Base-by-base conservation (phyloP, 2,113 vertebrate genomes). In the Silurus glanis region DNA sequence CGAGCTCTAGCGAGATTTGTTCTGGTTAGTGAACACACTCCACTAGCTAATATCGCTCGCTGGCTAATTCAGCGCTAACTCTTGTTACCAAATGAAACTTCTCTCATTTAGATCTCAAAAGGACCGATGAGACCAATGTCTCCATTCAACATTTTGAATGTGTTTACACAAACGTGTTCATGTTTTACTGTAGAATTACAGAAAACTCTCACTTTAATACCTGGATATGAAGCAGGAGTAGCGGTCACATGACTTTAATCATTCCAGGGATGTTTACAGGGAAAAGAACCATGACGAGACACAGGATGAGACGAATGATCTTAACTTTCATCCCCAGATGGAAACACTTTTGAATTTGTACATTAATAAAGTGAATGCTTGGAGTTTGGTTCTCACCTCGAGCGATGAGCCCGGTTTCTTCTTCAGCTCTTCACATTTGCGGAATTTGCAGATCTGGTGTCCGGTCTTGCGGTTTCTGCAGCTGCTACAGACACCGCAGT, bases 381-480 rank as follows among this genome's bases (percentile, higher is more conserved):
- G 17, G 6, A 7, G 14, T 5, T 8, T 88, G 49, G 79, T 95
- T 96, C 97, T 98, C 96, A 99, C 97, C 97, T 98, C 97, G 93
- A 98, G 96, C 91, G 97, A 97, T 90, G 97, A 96, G 95, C 97
- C 97, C 23, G 97, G 97, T 93, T 98, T 99, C 96, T 99, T 99
- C 95, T 99, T 99, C 93, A 99, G 95, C 96, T 99, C 97, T 91
- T 99, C 97, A 84, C 97, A 99, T 96, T 99, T 99, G 95, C 97
- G 97, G 95, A 99, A 98, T 94, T 99, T 99, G 97, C 97, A 99
- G 97, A 99, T 99, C 96, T 99, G 97, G 96, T 99, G 97, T 96
- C 97, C 97, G 88, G 97, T 98, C 96, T 98, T 98, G 96, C 97
- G 97, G 95, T 99, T 99, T 95, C 97, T 96, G 96, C 97, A 99